These are phyloP conservation scores for Eutrigla gurnardus DNA, from an alignment of 2,797 vertebrate genomes.

Conservation along the genomic window DNA sequence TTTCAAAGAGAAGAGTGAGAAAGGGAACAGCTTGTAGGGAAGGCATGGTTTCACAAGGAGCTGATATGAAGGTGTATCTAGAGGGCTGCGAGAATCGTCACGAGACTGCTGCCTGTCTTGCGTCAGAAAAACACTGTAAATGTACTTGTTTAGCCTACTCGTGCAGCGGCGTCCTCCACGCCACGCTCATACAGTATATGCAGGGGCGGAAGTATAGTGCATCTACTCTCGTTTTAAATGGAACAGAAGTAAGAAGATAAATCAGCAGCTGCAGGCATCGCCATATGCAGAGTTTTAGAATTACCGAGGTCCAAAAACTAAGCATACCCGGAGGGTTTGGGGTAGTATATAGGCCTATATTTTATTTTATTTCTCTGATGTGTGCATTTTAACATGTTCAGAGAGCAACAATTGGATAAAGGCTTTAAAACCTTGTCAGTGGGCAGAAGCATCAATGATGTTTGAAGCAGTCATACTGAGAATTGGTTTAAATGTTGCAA, in stretches of 20 bases:
- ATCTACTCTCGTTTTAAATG: neutral
- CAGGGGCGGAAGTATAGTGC: too few species aligned
- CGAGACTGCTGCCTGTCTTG: constrained; percentile 56
- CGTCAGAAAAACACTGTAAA: constrained; percentile 70
- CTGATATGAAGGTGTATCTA: constrained; percentile 75
- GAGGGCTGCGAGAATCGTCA: constrained; percentile 48
- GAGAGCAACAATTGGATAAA: too few species aligned
- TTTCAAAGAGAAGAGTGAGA: constrained; percentile 75
- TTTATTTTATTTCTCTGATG: too few species aligned
- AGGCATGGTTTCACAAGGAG: constrained; percentile 75
- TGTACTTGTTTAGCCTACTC: constrained; percentile 56
- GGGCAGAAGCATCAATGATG: too few species aligned
- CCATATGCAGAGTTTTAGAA: too few species aligned
- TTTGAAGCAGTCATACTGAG: too few species aligned
- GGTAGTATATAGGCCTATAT: too few species aligned
- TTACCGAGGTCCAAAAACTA: too few species aligned
- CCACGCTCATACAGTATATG: neutral
- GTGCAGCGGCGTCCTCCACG: constrained; percentile 37
- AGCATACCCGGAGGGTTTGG: too few species aligned
- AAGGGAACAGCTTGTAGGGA: constrained; percentile 69
- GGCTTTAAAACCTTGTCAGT: too few species aligned
- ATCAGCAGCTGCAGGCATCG: neutral
- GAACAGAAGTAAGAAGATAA: neutral
- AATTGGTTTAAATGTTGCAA: too few species aligned
- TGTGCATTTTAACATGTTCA: too few species aligned